These are phyloP conservation scores for Chionis minor DNA, from an alignment of 2,113 vertebrate species.

Conservation along the genomic window DNA sequence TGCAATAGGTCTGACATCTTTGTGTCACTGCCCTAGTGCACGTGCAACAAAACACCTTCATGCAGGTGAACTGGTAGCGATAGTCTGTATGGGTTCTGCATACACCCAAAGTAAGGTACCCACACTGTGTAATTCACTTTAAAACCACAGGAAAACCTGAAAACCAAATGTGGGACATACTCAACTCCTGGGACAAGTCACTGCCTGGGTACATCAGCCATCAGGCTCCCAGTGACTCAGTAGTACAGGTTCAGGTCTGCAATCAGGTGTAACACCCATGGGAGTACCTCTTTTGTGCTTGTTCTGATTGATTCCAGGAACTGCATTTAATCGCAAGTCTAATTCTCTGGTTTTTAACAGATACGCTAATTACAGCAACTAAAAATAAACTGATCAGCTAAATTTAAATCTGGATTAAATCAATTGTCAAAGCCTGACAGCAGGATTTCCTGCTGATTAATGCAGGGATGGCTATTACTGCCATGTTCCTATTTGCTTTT, in stretches of 20 bases:
- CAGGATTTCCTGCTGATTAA: background rate
- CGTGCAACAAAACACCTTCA: background rate
- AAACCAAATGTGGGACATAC: background rate
- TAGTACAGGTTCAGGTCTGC: background rate
- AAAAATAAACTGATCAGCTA: background rate
- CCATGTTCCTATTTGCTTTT: background rate
- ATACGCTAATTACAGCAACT: background rate
- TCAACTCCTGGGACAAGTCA: background rate
- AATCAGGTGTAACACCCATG: background rate
- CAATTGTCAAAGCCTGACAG: background rate
- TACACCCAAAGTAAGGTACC: background rate
- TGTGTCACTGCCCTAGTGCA: background rate
- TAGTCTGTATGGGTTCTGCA: background rate
- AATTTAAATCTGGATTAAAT: background rate
- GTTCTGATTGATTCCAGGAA: background rate
- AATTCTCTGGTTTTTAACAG: background rate
- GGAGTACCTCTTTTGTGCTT: background rate
- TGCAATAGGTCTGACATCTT: background rate
- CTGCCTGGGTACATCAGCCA: background rate
- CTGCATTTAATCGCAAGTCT: background rate
- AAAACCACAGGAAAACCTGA: background rate
- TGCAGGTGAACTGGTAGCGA: accelerated
- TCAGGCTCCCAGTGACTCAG: background rate
- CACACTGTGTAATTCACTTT: background rate
- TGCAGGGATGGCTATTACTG: background rate